Base-by-base conservation (phyloP, 1,140 invertebrate genomes). In the Nixonia krombeini region DNA sequence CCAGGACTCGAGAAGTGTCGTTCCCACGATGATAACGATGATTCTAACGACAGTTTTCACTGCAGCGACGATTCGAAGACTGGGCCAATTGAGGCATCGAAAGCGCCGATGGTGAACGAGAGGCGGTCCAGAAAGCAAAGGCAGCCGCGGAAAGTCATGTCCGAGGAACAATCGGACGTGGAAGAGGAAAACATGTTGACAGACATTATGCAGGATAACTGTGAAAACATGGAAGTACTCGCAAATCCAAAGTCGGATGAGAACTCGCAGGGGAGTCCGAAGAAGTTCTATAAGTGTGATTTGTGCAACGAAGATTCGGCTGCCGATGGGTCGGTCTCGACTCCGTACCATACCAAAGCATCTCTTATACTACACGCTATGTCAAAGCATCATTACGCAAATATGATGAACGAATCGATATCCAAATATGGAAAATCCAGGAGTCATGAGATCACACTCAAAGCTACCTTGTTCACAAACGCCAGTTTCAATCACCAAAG, bases 41-140 rank as follows among this genome's bases (percentile, higher is more conserved):
- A 59, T 18, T 25, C 25, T 58, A 66, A 63, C 57, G 23, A 46
- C 47, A 66, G 56, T 71, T 71, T 70, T 66, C 33, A 42, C 8
- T 18, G 46, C 47, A 65, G 69, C 47, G 55, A 66, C 23, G 17
- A 12, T 2, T 35, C 51, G 40, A 12, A 31, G 10, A 13, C 21
- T 6, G 1, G 33, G 13, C 5, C 33, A 35, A 3, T 31, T 10
- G 29, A 3, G 9, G 29, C 29, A 2, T 31, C 29, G 29, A 31
- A 12, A 38, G 18, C 35, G 10, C n/a, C 41, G 23, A 12, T 10
- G n/a, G 23, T 37, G n/a, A 3, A 17, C 29, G 50, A 51, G 12
- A 49, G 80, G 17, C 72, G 85, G 18, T 80, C 82, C 0, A 73
- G 85, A 7, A 86, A 87, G 44, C 85, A 86, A 46, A 79, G 79